A percentile compares a stretch with the other conserved stretches of the same genome.
phyloP scores from a whole-genome alignment of 2,113 vertebrate genomes.

The Halcyon senegalensis region DNA sequence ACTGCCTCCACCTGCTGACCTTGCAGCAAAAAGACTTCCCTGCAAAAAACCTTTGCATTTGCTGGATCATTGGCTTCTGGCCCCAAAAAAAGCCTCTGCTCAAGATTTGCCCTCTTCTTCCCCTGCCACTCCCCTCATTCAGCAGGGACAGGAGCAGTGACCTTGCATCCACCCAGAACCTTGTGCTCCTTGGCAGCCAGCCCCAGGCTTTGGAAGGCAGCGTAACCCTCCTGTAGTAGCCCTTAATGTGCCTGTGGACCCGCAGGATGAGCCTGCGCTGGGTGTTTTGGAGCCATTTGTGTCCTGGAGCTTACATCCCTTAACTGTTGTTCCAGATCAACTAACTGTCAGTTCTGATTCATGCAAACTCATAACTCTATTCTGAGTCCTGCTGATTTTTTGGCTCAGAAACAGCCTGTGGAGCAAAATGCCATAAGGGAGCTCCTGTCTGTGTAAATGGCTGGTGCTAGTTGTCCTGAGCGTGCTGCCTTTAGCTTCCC shows the following conservation, averaged over 20 bases:
- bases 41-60: not conserved
- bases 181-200: not conserved
- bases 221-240: not conserved
- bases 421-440: slow-evolving; percentile 15
- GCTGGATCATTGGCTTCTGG: not conserved
- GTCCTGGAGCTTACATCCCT: slow-evolving; percentile 37
- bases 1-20: not conserved
- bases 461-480: not conserved
- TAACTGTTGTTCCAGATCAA: slow-evolving; percentile 31
- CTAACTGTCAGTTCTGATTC: slow-evolving; percentile 54
- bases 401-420: slow-evolving; percentile 7
- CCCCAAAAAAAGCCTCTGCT: not conserved
- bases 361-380: not conserved
- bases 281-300: not conserved
- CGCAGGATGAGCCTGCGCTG: not conserved
- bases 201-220: not conserved
- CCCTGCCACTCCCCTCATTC: not conserved
- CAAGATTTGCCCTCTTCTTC: not conserved
- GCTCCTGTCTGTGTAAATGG: slow-evolving; percentile 17
- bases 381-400: slow-evolving; percentile 17
- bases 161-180: fast-evolving
- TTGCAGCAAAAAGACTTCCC: not conserved
- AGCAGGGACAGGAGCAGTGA: not conserved
- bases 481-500: not conserved
- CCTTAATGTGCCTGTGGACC: not conserved